Evolutionary conservation across 1,140 invertebrate species (phyloP), one percentile per base, ranked within the genome.

Genomic region (Adelges cooleyi): DNA sequence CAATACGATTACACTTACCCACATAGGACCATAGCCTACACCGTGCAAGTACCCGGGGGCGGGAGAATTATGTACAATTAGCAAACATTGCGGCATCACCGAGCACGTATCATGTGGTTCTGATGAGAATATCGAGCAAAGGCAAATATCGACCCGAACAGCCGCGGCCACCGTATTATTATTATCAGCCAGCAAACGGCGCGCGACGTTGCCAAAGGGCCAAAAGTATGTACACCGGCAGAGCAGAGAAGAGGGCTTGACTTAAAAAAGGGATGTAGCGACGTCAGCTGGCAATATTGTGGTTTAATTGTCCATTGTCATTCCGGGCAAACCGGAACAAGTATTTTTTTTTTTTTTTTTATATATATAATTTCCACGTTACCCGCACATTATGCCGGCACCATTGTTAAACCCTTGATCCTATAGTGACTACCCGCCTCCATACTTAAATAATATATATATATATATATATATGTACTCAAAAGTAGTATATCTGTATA

Each of bases 111-210:
- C 13, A 25, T 0, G 40, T 2, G 23, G 18, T 5, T n/a, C 17
- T n/a, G 23, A 25, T 23, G n/a, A 20, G 54, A 44, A 59, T 59
- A 59, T 59, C 54, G 54, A 59, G 40, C 54, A 59, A 59, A 23
- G 38, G 54, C 22, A 59, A 10, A 59, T 59, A 59, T 59, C 54
- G 54, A 59, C 54, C 54, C 20, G n/a, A 29, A 42, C 54, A 36
- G 33, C 29, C 29, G 5, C 11, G 11, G 5, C 29, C 29, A 6
- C 29, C 5, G 11, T 11, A 33, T 33, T 6, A 33, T n/a, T 33
- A 33, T 6, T 11, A 33, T 33, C 17, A 18, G 29, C 23, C 42
- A 11, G 9, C 13, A 10, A 38, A 27, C 29, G n/a, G 40, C 25
- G 42, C 25, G 56, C 56, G 18, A 62, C 56, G 56, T 62, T 62